Evolutionary conservation across 2,797 vertebrate genomes (phyloP), one percentile per base, ranked within the genome.

Genomic region (Myotis pilosus): DNA sequence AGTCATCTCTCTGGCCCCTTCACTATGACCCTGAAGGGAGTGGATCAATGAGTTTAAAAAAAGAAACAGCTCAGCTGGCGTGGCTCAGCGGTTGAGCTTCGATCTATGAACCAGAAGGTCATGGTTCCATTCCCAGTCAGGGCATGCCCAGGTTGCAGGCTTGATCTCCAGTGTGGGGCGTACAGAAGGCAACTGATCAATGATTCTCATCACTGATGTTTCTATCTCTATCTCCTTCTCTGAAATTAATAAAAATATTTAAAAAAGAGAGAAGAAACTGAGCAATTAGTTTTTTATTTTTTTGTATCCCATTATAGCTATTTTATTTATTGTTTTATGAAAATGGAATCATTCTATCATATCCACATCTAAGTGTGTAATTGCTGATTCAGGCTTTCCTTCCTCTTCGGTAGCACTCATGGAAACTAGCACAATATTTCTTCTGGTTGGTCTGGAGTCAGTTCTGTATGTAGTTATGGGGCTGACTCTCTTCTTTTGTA

Each of bases 381-480:
- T 23, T 93, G 87, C 71, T 66, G 25, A 94, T 38, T 71, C 36
- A n/a, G 23, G 28, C 30, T 82, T 74, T 36, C 55, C 44, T 62
- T 75, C 44, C 82, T 80, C 30, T 47, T 71, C 47, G 22, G 11
- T 20, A 53, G 16, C 22, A 30, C 41, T 87, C 25, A 60, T 17
- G 62, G 79, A 96, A 96, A 62, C 62, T 69, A 53, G 62, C 83
- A 82, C 33, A 75, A 20, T 84, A 92, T 94, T 94, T 93, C 64
- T 92, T 89, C 71, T 92, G 8, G 47, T 38, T 95, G 96, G 79
- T 94, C 92, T 96, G 91, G 76, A 97, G 96, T 94, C 89, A 89
- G 88, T 94, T 94, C 92, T 94, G 80, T 71, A 87, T 69, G 47
- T 96, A 97, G 97, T 97, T 96, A 96, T 75, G 83, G 97, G 95